These are phyloP conservation scores for Pachymerium ferrugineum DNA, from an alignment of 2,888 invertebrate species.

Conservation along the genomic window DNA sequence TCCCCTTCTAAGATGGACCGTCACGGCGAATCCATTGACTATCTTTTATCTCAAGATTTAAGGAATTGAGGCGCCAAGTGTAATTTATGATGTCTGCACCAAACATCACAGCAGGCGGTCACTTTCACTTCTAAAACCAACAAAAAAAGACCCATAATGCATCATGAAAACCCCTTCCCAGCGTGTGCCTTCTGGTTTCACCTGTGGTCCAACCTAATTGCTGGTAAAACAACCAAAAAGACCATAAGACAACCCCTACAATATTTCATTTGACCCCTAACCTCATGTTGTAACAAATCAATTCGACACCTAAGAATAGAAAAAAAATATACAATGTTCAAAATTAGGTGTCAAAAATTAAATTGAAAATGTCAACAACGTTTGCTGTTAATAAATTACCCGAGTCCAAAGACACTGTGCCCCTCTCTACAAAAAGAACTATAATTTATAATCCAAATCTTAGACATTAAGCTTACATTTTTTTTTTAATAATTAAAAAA, in stretches of 20 bases:
- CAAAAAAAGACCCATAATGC: slow-evolving; percentile 1
- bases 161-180: neutral
- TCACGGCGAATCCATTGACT: slow-evolving; percentile 16
- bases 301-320: neutral
- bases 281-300: neutral
- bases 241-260: neutral
- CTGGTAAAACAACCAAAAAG: neutral
- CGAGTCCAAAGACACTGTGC: too few relatives aligned
- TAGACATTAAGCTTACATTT: neutral
- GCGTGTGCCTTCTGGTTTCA: slow-evolving; percentile 20
- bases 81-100: slow-evolving; percentile 12
- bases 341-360: neutral
- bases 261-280: neutral
- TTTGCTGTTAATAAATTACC: too few relatives aligned
- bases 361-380: neutral
- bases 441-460: too few relatives aligned
- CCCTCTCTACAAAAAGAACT: too few relatives aligned
- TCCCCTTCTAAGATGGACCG: neutral
- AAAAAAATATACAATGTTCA: neutral
- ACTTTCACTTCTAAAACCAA: slow-evolving; percentile 7
- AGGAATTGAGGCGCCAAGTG: slow-evolving; percentile 16
- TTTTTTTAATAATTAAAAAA: too few relatives aligned
- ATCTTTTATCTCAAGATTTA: neutral
- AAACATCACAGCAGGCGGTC: neutral
- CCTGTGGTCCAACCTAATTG: slow-evolving; percentile 18